Conservation (phyloP, 1,140 invertebrate species). For the Apocrypta bakeri region DNA sequence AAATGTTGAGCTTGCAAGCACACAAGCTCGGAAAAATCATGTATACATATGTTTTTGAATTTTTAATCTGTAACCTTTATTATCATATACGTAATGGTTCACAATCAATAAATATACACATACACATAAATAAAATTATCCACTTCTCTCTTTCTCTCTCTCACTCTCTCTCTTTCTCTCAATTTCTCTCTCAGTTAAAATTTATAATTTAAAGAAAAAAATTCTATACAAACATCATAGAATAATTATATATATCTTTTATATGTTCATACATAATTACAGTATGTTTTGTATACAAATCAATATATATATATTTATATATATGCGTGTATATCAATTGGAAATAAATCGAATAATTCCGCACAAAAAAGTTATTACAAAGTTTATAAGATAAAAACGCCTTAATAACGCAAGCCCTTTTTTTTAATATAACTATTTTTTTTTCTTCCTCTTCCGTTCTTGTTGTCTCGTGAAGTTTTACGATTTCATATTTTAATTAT, state of each 20-base stretch:
- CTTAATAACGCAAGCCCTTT: no score
- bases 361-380: not conserved
- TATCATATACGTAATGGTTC: not conserved
- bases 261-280: not conserved
- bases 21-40: not conserved
- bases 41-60: not conserved
- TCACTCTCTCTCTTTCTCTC: not conserved
- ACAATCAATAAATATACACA: not conserved
- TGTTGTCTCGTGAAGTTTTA: not conserved
- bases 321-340: not conserved
- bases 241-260: not conserved
- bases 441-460: no score
- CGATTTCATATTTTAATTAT: no score
- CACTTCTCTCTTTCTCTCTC: not conserved
- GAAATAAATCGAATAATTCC: not conserved
- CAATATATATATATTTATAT: no score
- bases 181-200: not conserved
- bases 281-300: not conserved
- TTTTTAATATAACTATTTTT: not conserved
- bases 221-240: not conserved
- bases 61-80: conserved; percentile 3
- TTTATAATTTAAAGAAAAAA: not conserved
- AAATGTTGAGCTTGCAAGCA: not conserved
- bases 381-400: not conserved
- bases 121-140: not conserved